These are phyloP conservation scores for Pelagia noctiluca DNA, from an alignment of 30 jellyfish, hydroid and myxozoan genomes.

Conservation along the genomic window DNA sequence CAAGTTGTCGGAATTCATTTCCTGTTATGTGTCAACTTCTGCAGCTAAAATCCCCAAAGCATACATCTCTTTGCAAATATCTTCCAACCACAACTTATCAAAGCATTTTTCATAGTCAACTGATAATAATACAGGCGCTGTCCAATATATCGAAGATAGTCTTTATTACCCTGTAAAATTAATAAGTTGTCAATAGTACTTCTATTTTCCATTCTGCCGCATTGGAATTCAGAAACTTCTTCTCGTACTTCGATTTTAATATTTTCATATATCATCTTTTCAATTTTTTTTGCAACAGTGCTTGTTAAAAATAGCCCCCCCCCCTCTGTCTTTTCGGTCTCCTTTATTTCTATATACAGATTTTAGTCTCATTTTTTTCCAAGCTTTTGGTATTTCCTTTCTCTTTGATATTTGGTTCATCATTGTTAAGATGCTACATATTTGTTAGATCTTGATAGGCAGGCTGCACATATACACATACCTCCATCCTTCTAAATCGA, in stretches of 20 bases:
- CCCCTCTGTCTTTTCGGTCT: neutral
- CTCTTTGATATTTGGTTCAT: neutral
- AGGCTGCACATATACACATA: neutral
- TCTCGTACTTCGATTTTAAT: neutral
- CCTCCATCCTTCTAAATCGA: neutral
- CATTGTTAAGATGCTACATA: neutral
- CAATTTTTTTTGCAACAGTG: neutral
- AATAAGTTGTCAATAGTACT: neutral
- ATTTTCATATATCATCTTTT: neutral
- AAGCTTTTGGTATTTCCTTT: neutral
- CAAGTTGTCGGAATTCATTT: neutral
- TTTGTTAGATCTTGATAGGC: neutral
- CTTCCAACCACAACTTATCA: too few relatives aligned
- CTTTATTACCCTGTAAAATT: neutral
- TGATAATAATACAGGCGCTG: too few relatives aligned
- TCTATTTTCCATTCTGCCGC: neutral
- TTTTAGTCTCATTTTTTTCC: neutral
- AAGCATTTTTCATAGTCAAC: neutral
- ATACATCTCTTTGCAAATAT: too few relatives aligned
- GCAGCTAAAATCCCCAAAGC: too few relatives aligned
- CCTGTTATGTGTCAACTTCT: too few relatives aligned
- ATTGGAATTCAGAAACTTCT: neutral
- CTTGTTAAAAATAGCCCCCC: too few relatives aligned
- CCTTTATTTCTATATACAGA: neutral
- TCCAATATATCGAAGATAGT: neutral